These are phyloP conservation scores for Noctua pronuba DNA, from an alignment of 2,888 invertebrate species.

Conservation along the genomic window DNA sequence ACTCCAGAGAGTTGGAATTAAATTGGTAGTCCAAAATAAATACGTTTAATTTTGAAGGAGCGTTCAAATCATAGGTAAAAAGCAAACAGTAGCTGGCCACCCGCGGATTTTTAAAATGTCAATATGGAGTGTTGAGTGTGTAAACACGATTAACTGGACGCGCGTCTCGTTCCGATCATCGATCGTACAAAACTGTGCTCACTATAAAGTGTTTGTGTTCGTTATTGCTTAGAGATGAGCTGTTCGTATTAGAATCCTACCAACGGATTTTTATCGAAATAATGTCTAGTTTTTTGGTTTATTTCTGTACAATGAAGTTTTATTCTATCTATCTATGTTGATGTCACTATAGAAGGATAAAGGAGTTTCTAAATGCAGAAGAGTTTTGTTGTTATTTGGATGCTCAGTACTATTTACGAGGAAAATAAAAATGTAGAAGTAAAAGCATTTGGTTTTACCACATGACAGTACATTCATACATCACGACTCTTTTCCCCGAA, in stretches of 20 bases:
- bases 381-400: not conserved
- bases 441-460: not conserved
- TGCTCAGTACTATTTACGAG: not conserved
- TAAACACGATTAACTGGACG: constrained; percentile 86
- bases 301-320: not conserved
- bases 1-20: constrained; percentile 27
- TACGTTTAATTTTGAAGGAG: constrained; percentile 71
- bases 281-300: not conserved
- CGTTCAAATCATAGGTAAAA: constrained; percentile 81
- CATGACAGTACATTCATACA: not conserved
- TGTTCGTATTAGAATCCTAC: not conserved
- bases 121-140: constrained; percentile 83
- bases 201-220: constrained; percentile 75
- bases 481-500: not conserved
- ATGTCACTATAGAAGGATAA: not conserved
- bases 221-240: constrained; percentile 72
- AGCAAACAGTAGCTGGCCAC: constrained; percentile 88
- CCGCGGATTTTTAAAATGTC: constrained; percentile 83
- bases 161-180: constrained; percentile 79
- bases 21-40: constrained; percentile 46
- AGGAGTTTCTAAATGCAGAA: not conserved
- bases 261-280: constrained; percentile 6
- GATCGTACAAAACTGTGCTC: constrained; percentile 81
- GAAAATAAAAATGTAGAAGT: not conserved
- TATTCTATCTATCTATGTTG: no score